Evolutionary conservation across 2,797 vertebrate species (phyloP).

Genomic region (Sebastes goodei): DNA sequence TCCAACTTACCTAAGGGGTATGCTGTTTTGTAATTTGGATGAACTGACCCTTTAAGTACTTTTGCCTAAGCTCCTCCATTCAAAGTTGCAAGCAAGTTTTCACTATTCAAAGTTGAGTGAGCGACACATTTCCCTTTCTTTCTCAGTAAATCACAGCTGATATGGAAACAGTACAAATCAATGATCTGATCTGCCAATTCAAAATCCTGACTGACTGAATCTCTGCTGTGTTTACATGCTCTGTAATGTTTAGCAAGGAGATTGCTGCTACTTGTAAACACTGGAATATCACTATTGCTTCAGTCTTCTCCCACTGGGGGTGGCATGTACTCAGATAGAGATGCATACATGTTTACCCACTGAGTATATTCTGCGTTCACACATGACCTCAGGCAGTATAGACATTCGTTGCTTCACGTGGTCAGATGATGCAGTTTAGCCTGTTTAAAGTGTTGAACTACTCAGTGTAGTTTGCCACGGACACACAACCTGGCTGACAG

Average conservation of each 20-base stretch:
- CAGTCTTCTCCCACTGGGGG: conserved; percentile 25
- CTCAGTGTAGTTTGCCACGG: conserved; percentile 68
- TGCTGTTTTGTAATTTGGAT: background rate
- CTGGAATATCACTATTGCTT: conserved; percentile 19
- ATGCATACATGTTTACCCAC: conserved; percentile 12
- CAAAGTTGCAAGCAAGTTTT: background rate
- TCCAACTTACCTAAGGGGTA: background rate
- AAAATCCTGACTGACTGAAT: background rate
- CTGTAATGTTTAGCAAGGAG: conserved; percentile 23
- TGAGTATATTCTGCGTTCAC: conserved; percentile 25
- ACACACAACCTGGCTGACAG: conserved; percentile 76
- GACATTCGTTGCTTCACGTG: conserved; percentile 49
- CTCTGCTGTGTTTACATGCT: background rate
- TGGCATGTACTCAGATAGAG: conserved; percentile 21
- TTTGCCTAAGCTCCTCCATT: background rate
- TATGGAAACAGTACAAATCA: conserved; percentile 14
- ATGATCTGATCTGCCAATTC: background rate
- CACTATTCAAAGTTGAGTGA: background rate
- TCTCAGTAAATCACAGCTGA: conserved; percentile 25
- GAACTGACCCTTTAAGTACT: background rate
- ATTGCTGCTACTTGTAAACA: conserved; percentile 28
- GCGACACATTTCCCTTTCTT: background rate
- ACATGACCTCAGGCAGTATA: conserved; percentile 30
- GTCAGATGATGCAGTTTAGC: conserved; percentile 68
- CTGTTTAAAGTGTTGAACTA: conserved; percentile 72